Percentiles rank a stretch among this genome's conserved stretches.
These are phyloP conservation scores for Mimumesa dahlbomi DNA, from an alignment of 2,888 invertebrate genomes.

Conservation along the genomic window DNA sequence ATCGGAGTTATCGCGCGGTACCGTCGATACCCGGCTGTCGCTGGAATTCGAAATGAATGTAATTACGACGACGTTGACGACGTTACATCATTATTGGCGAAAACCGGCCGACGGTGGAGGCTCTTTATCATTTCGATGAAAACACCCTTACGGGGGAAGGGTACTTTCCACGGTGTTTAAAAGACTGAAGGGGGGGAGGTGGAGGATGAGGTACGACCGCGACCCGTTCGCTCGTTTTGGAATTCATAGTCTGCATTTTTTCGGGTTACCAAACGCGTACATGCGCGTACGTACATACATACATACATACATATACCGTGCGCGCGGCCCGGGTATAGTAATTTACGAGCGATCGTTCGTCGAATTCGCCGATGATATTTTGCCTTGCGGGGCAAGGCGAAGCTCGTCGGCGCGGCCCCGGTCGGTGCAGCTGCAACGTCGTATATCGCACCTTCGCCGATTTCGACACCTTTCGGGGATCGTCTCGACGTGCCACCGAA, in stretches of 20 bases:
- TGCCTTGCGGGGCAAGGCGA: constrained; percentile 62
- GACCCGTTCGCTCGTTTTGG: too few relatives aligned
- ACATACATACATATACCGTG: constrained; percentile 16
- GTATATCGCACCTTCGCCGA: constrained; percentile 49
- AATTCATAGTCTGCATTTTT: constrained; percentile 55
- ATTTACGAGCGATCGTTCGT: constrained; percentile 74
- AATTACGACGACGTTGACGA: too few relatives aligned
- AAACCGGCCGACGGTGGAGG: too few relatives aligned
- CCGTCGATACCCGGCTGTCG: too few relatives aligned
- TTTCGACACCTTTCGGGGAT: constrained; percentile 59
- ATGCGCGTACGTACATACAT: constrained; percentile 4
- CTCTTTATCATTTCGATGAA: too few relatives aligned
- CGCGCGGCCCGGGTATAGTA: constrained; percentile 54
- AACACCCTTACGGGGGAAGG: too few relatives aligned
- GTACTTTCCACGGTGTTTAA: too few relatives aligned
- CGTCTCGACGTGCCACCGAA: constrained; percentile 30
- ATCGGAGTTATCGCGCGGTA: too few relatives aligned
- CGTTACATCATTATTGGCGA: too few relatives aligned
- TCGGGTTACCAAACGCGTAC: constrained; percentile 26
- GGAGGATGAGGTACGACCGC: too few relatives aligned
- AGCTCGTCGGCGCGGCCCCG: not conserved
- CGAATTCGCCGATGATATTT: constrained; percentile 71
- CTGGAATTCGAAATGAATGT: too few relatives aligned
- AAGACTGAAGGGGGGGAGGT: too few relatives aligned
- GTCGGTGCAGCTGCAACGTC: constrained; percentile 52